Evolutionary conservation across 1,140 invertebrate species (phyloP).

Genomic region (Drosophila jambulina): DNA sequence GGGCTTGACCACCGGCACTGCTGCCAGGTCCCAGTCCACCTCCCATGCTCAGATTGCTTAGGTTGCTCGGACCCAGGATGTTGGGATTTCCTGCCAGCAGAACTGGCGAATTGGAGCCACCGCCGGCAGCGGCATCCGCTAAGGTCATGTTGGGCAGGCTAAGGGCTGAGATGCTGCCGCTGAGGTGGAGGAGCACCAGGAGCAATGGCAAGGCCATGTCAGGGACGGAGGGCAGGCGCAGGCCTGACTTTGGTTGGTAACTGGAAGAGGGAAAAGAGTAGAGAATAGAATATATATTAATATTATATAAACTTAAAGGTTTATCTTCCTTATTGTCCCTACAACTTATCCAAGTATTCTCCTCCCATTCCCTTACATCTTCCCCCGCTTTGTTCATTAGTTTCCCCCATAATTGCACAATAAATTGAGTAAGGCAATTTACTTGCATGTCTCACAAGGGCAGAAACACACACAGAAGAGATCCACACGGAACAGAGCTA

Average conservation of each 20-base stretch:
- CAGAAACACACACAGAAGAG: slow-evolving; percentile 16
- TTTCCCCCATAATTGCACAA: slow-evolving; percentile 75
- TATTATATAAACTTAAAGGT: no score
- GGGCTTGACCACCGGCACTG: slow-evolving; percentile 40
- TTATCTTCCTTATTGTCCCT: neutral
- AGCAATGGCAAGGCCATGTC: slow-evolving; percentile 27
- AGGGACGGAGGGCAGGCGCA: slow-evolving; percentile 6
- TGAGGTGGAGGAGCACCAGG: slow-evolving; percentile 17
- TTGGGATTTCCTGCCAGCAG: slow-evolving; percentile 30
- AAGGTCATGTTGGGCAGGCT: slow-evolving; percentile 63
- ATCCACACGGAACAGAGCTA: slow-evolving; percentile 47
- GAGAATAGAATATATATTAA: no score
- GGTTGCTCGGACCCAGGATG: slow-evolving; percentile 20
- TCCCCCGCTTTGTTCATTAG: slow-evolving; percentile 61
- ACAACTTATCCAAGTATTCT: neutral
- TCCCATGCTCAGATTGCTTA: slow-evolving; percentile 21
- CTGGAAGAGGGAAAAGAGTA: slow-evolving; percentile 33
- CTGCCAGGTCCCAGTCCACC: slow-evolving; percentile 22
- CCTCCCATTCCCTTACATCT: neutral
- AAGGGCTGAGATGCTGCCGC: slow-evolving; percentile 18
- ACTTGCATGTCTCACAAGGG: slow-evolving; percentile 63
- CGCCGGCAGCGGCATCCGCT: slow-evolving; percentile 31
- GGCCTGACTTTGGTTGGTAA: slow-evolving; percentile 1
- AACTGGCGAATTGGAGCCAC: slow-evolving; percentile 48
- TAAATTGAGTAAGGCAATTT: slow-evolving; percentile 78